Evolutionary conservation across 2,888 invertebrate genomes (phyloP).

Genomic region (Chironomus riparius): DNA sequence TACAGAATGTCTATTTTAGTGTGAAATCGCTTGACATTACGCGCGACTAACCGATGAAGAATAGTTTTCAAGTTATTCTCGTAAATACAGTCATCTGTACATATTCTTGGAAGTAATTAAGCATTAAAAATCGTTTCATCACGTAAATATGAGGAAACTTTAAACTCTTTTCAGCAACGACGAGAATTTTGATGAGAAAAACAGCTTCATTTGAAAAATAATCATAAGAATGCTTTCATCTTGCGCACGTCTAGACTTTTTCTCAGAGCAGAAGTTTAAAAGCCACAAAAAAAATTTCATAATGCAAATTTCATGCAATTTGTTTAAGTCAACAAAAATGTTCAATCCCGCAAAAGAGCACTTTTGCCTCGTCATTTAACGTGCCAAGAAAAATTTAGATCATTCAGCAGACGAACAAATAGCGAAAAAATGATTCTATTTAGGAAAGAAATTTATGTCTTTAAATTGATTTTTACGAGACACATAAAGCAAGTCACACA

Average conservation of each 20-base stretch:
- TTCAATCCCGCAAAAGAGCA: neutral
- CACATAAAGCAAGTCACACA: neutral
- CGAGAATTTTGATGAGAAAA: no score
- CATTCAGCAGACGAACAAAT: neutral
- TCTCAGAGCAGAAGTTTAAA: neutral
- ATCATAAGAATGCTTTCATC: neutral
- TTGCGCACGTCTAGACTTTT: neutral
- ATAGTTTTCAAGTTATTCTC: neutral
- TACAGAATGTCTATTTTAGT: no score
- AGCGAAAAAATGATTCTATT: neutral
- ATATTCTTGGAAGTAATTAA: neutral
- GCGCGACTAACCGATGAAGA: neutral
- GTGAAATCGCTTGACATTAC: neutral
- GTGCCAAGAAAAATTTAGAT: neutral
- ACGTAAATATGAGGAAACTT: neutral
- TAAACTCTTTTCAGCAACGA: no score
- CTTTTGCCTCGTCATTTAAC: neutral
- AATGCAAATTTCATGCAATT: no score
- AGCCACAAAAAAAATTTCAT: neutral
- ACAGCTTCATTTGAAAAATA: neutral
- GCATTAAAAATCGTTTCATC: neutral
- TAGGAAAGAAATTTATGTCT: constrained; percentile 4
- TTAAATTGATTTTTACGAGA: constrained; percentile 10
- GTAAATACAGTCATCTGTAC: neutral
- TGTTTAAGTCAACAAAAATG: no score